Evolutionary conservation across 2,797 vertebrate species (phyloP), one percentile per base, ranked within the genome.

Genomic region (Acanthopagrus latus): DNA sequence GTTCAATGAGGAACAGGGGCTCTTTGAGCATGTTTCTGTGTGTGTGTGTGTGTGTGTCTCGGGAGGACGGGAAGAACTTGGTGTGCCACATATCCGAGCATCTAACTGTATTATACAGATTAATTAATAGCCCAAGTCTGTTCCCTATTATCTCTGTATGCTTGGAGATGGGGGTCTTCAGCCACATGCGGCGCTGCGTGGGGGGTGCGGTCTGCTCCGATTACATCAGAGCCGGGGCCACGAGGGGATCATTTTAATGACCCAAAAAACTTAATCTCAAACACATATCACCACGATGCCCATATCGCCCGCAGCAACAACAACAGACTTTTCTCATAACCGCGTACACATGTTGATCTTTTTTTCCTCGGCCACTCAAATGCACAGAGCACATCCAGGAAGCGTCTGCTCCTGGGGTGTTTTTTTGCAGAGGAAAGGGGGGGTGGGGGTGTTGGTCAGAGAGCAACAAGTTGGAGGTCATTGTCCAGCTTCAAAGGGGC

Each of bases 381-480:
- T 27, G 54, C 56, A 56, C 51, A 41, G 29, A 62, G 33, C 20
- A 18, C n/a, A 64, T 66, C 47, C 60, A 82, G 80, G 76, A 85
- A 75, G 62, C 27, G 29, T 65, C 33, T 80, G 52, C 12, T 54
- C 62, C 23, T 71, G 29, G 20, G 16, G 43, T 69, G 54, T 54
- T 69, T 73, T 51, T 67, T 33, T 33, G 29, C 12, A 11, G 51
- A 80, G 74, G 72, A 63, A 58, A n/a, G n/a, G 12, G 72, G 27
- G 73, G 50, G 51, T 8, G 50, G 51, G 5, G 29, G 29, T 3
- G 29, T 33, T 20, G 43, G 62, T 66, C 50, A 86, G 74, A 87
- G 83, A 84, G 78, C 57, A 88, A 89, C 92, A 94, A 91, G 91
- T 92, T 92, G 74, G 83, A 94, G 93, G 91, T 94, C 91, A 93